Evolutionary conservation across 2,113 vertebrate species (phyloP), one percentile per base, ranked within the genome.

Genomic region (Vulpes lagopus): DNA sequence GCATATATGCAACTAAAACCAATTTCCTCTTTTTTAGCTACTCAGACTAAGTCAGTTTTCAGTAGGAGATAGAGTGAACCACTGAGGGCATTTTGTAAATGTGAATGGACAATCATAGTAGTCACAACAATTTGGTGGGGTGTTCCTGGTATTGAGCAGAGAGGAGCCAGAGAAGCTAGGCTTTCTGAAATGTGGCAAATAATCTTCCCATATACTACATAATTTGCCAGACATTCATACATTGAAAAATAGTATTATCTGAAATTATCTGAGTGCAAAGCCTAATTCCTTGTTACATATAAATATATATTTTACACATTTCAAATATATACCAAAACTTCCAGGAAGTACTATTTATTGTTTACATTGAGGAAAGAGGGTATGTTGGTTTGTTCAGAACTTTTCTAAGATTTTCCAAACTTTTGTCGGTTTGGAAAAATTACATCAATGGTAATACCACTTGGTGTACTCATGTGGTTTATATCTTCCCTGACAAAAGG

Each of bases 1-100:
- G 35, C n/a, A 83, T 53, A 91, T 82, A 73, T 92, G 57, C 30
- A 88, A 57, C 35, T 64, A 93, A 96, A 91, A 91, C 22, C 59
- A 71, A 27, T 69, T 96, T 94, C 43, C 6, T 82, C n/a, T 87
- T 87, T 49, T 60, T 17, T 62, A 94, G 53, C 53, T 94, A 11
- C 65, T 92, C 65, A 10, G 60, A 71, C 8, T 43, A 76, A 90
- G 53, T 49, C 20, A 74, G 12, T 53, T 96, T 83, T 85, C 71
- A 78, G 16, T 0, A 73, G 64, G 64, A 23, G 51, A 51, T 30
- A 38, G 74, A 90, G 23, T 65, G n/a, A 91, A 83, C 9, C 55
- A 65, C 1, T 65, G 35, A n/a, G n/a, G 27, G 15, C 16, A 73
- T 97, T 96, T 60, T 78, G 17, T 85, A 85, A 94, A 57, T 59